These are phyloP conservation scores for Pristionchus maxplancki DNA, from an alignment of 2,888 invertebrate species.

Conservation along the genomic window DNA sequence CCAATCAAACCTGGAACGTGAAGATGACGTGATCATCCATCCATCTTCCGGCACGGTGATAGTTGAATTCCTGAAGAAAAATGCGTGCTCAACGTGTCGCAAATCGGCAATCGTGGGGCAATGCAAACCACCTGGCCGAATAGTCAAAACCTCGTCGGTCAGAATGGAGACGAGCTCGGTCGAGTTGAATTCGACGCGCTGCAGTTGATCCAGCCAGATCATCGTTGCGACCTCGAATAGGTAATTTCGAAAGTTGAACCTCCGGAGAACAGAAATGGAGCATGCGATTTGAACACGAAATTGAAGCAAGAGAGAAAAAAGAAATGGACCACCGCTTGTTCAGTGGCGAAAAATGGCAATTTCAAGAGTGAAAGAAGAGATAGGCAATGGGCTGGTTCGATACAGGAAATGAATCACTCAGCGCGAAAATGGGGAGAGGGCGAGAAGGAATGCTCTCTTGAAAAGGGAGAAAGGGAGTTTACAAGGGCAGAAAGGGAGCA, in stretches of 20 bases:
- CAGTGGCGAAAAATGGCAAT: no score
- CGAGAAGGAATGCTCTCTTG: no score
- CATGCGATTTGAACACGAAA: no score
- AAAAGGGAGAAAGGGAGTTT: neutral
- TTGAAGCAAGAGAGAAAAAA: no score
- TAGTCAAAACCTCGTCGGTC: neutral
- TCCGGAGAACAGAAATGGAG: no score
- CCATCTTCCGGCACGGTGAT: no score
- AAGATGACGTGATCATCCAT: neutral
- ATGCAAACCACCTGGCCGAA: neutral
- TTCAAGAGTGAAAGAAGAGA: no score
- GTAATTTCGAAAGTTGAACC: no score
- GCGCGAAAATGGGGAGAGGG: no score
- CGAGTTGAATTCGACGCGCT: neutral
- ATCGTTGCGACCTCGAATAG: neutral
- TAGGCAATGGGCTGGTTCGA: no score
- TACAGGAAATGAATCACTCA: no score
- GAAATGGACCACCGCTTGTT: no score
- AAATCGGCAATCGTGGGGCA: neutral
- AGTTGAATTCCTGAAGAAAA: neutral
- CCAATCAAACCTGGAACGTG: neutral
- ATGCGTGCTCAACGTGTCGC: neutral
- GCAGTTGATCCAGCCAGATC: neutral
- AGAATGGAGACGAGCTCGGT: neutral
- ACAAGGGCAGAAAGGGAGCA: neutral